Evolutionary conservation across 2,113 vertebrate species (phyloP), one percentile per base, ranked within the genome.

Genomic region (Phaetusa simplex): DNA sequence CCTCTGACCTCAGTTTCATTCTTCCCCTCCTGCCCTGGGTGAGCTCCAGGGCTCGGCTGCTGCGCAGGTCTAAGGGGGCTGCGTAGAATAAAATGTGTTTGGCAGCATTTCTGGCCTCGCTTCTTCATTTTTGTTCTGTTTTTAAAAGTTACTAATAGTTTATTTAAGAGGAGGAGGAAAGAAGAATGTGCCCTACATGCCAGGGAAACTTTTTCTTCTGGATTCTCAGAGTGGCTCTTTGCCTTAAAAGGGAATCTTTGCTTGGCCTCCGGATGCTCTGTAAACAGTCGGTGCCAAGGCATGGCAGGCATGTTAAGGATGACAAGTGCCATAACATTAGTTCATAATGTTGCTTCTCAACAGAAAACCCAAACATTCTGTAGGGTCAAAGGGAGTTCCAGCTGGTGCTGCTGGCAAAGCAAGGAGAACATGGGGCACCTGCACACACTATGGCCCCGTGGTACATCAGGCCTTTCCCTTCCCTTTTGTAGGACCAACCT

Each of bases 191-290:
- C 95, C 94, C 82, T 49, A 82, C 81, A 94, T 88, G 98, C 98
- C 98, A 97, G 97, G 87, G 97, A 98, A 93, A 96, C 88, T 62
- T 96, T 93, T 95, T 96, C 95, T 94, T 95, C 21, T 34, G 61
- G 94, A 97, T 97, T 97, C 97, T 97, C 97, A 96, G 52, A 95
- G 96, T 77, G 90, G 76, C 91, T 90, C 97, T 93, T 98, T 74
- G 45, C 98, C 98, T 98, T 98, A 98, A 98, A 98, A 98, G 98
- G 98, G 82, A 90, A 98, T 88, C 43, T 95, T 92, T 83, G 74
- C 93, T 72, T 45, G 62, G 95, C 72, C 91, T 96, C 93, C 11
- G 9, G 95, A 97, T 92, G 94, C 90, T 90, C 72, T 40, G 74
- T 65, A 86, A 95, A 77, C 83, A 86, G 78, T 70, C 77, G 19